A percentile compares a stretch with the other conserved stretches of the same genome.
Conservation (phyloP, 2,113 vertebrate genomes). For the Hippocampus barbouri region DNA sequence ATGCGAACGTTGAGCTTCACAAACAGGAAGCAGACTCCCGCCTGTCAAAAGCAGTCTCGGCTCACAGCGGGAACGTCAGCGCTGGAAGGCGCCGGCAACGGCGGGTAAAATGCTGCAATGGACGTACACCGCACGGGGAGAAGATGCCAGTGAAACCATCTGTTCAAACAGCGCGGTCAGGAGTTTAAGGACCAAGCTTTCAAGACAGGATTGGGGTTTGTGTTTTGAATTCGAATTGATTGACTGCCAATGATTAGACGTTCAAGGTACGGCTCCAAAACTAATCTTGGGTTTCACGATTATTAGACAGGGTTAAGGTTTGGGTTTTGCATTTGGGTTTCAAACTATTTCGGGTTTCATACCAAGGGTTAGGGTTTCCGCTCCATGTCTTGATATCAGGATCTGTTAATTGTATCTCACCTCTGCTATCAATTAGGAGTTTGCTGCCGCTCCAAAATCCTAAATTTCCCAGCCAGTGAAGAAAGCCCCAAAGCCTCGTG, state of each 20-base stretch:
- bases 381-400: not conserved
- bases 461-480: slow-evolving; percentile 6
- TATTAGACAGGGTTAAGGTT: not conserved
- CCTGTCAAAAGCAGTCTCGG: not conserved
- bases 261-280: too few relatives aligned
- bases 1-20: not conserved
- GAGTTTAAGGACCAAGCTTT: not conserved
- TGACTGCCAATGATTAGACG: too few relatives aligned
- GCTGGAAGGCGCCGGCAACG: not conserved
- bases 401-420: not conserved
- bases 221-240: too few relatives aligned
- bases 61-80: not conserved
- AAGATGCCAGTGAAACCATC: not conserved
- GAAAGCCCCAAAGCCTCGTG: slow-evolving; percentile 4
- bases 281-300: too few relatives aligned
- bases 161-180: not conserved
- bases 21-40: not conserved
- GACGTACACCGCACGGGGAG: not conserved
- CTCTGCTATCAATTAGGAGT: not conserved
- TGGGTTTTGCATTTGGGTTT: not conserved
- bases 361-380: not conserved
- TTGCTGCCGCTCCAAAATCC: not conserved
- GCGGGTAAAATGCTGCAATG: not conserved
- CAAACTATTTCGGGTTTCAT: not conserved
- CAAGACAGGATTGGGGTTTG: not conserved